Conservation (phyloP, 2,797 vertebrate genomes). For the Sebastes iracundus region DNA sequence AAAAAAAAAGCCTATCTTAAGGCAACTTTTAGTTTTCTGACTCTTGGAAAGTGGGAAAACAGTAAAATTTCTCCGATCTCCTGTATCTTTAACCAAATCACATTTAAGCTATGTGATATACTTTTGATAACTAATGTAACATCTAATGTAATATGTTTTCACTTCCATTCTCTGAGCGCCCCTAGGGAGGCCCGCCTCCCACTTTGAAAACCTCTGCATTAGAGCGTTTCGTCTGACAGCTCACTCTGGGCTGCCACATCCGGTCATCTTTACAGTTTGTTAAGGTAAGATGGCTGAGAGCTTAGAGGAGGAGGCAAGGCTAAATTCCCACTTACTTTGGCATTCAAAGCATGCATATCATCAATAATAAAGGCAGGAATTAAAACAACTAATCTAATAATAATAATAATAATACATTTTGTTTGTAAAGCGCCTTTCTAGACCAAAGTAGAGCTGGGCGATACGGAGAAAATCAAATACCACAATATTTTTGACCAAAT, state of each 20-base stretch:
- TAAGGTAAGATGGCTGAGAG: constrained; percentile 33
- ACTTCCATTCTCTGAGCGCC: neutral
- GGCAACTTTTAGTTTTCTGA: neutral
- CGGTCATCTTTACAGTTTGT: constrained; percentile 37
- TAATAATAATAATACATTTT: neutral
- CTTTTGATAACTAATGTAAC: neutral
- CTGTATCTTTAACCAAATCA: neutral
- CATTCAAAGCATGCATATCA: constrained; percentile 38
- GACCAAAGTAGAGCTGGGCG: too few relatives aligned
- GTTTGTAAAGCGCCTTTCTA: neutral
- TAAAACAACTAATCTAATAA: constrained; percentile 12
- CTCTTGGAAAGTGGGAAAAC: neutral
- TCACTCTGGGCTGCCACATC: constrained; percentile 19
- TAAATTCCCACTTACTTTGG: constrained; percentile 34
- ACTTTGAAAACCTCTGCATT: constrained; percentile 20
- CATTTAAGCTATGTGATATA: neutral
- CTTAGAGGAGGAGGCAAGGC: constrained; percentile 24
- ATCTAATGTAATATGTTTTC: neutral
- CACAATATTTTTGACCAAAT: too few relatives aligned
- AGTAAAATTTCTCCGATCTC: neutral
- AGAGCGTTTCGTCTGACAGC: constrained; percentile 33
- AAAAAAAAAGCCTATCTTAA: neutral
- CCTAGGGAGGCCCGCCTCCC: neutral
- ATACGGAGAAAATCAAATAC: too few relatives aligned
- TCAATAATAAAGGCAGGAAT: constrained; percentile 29